These are phyloP conservation scores for Nannobrachium achirus DNA, from an alignment of 2,113 vertebrate genomes.

Conservation along the genomic window DNA sequence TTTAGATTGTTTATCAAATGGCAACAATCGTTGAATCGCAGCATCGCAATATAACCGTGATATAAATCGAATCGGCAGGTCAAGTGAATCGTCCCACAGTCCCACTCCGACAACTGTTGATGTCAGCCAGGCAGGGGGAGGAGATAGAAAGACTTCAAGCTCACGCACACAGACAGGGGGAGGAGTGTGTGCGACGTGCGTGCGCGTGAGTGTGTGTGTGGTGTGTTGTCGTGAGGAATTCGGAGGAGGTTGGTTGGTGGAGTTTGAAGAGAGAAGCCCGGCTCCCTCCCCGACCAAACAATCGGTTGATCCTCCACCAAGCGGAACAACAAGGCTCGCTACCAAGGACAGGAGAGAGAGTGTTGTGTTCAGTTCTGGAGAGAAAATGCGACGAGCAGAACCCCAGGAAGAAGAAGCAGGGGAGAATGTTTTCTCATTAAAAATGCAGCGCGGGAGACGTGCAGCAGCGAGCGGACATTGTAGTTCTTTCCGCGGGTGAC, in stretches of 20 bases:
- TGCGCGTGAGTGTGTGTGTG: slow-evolving; percentile 46
- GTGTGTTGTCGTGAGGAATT: slow-evolving; percentile 38
- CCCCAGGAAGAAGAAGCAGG: slow-evolving; percentile 41
- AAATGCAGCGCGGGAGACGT: slow-evolving; percentile 63
- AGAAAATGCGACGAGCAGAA: slow-evolving; percentile 59
- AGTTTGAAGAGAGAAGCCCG: slow-evolving; percentile 36
- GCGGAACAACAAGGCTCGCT: neutral
- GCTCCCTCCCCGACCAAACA: slow-evolving; percentile 1
- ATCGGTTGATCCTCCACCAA: neutral
- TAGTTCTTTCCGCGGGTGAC: too few relatives aligned
- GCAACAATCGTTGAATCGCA: too few relatives aligned
- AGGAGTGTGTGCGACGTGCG: slow-evolving; percentile 11
- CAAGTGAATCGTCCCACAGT: too few relatives aligned
- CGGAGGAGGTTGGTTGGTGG: slow-evolving; percentile 17
- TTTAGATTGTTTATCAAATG: too few relatives aligned
- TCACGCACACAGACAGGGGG: neutral
- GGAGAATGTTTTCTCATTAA: slow-evolving; percentile 47
- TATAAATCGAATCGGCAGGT: too few relatives aligned
- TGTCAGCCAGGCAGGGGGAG: slow-evolving; percentile 57
- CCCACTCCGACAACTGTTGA: slow-evolving; percentile 26
- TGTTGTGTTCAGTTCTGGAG: too few relatives aligned
- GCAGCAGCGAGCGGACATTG: too few relatives aligned
- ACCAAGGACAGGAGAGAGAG: neutral
- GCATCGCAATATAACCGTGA: too few relatives aligned
- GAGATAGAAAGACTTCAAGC: slow-evolving; percentile 41